Evolutionary conservation across 1,140 invertebrate species (phyloP), one percentile per base, ranked within the genome.

Genomic region (Euwallacea similis): DNA sequence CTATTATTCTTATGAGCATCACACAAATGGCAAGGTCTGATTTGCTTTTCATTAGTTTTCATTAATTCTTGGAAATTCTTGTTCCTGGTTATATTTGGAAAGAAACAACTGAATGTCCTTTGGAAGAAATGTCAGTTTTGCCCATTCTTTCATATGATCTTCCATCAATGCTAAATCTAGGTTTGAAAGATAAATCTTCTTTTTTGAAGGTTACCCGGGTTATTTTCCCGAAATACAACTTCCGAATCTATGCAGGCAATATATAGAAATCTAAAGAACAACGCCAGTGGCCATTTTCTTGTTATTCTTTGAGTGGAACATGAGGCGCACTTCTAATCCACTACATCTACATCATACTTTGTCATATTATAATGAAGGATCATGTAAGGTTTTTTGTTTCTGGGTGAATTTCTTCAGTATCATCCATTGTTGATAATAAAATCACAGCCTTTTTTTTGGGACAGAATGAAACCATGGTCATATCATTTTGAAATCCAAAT

Each of bases 221-320:
- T 43, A 60, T 59, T 72, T 78, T 80, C 60, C 76, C 74, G 42
- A 76, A 78, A 74, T 71, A 79, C 74, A 6, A 85, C 80, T 79
- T 85, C 82, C 63, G 83, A 79, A 73, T 85, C 85, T 0, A 85
- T 77, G 4, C 83, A 78, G 13, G 83, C 82, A 73, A 87, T 82
- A 75, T 86, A 84, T n/a, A 86, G 71, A 13, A 86, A 71, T 42
- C 81, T 81, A 63, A 82, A 85, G 74, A 86, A 86, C 47, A 86
- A 73, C 8, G 83, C 82, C 7, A 85, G 73, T 6, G 83, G 81
- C 85, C 85, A 87, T 75, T 84, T 81, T 72, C 82, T 81, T 59
- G 82, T 82, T 60, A 82, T 77, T 47, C 84, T 78, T 76, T 82
- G 78, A 7, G 82, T 83, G 10, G 72, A 63, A 63, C 73, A 73